Conservation (phyloP, 2,113 vertebrate genomes). For the Corynorhinus townsendii region DNA sequence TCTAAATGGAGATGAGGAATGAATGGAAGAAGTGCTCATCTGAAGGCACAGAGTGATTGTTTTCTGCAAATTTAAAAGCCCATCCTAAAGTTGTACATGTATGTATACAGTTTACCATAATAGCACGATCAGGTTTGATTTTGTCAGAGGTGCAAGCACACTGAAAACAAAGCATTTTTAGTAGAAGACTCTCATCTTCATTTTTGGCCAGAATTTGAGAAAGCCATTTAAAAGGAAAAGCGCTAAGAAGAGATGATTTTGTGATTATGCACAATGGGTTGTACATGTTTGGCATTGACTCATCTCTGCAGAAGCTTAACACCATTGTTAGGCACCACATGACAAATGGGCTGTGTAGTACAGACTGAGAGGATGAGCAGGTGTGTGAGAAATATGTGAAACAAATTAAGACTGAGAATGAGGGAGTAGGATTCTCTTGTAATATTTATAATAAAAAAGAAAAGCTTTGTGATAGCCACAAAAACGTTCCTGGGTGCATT, state of each 20-base stretch:
- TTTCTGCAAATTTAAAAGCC: neutral
- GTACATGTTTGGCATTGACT: neutral
- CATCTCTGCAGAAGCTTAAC: neutral
- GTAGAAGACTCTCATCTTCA: neutral
- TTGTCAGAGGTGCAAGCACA: neutral
- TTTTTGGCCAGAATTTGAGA: conserved; percentile 19
- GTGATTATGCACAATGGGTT: neutral
- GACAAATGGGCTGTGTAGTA: neutral
- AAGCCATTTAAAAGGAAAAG: neutral
- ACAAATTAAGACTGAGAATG: neutral
- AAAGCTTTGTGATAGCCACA: neutral
- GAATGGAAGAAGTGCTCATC: neutral
- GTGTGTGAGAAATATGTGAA: neutral
- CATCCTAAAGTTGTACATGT: neutral
- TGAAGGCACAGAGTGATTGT: neutral
- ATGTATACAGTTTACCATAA: neutral
- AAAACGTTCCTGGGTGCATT: neutral
- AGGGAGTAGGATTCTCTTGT: neutral
- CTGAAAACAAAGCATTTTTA: neutral
- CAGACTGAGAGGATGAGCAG: neutral
- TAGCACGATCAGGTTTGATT: neutral
- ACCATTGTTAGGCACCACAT: neutral
- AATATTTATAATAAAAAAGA: neutral
- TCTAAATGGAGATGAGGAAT: conserved; percentile 6
- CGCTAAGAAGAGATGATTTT: neutral